A percentile compares a stretch with the other conserved stretches of the same genome.
Evolutionary conservation across 2,113 vertebrate species (phyloP).

Genomic region (Phaetusa simplex): DNA sequence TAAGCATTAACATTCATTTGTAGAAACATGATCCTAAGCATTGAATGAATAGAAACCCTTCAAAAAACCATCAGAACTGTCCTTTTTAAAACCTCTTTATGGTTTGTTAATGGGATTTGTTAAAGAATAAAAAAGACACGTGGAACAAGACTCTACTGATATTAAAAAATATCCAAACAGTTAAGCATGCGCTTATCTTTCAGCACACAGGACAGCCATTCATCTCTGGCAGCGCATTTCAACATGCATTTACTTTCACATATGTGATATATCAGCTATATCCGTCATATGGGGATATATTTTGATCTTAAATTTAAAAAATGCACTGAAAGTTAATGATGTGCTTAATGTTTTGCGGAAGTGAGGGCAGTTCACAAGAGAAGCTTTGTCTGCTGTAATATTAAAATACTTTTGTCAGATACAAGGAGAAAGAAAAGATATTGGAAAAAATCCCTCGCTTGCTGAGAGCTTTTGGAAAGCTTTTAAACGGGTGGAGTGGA

Average conservation of each 20-base stretch:
- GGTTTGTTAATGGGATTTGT: neutral
- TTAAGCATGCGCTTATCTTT: neutral
- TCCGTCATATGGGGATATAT: neutral
- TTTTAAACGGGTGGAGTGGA: constrained; percentile 15
- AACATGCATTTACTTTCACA: neutral
- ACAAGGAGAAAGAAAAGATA: neutral
- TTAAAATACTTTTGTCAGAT: constrained; percentile 1
- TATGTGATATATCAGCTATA: neutral
- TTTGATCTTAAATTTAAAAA: neutral
- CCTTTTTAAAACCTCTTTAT: neutral
- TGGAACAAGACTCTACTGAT: neutral
- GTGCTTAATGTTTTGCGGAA: neutral
- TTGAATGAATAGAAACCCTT: neutral
- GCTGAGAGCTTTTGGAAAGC: neutral
- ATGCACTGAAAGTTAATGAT: neutral
- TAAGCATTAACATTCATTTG: neutral
- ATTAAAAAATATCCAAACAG: neutral
- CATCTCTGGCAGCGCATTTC: neutral
- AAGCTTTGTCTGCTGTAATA: neutral
- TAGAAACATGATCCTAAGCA: neutral
- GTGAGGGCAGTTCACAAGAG: neutral
- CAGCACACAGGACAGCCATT: neutral
- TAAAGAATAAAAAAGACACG: neutral
- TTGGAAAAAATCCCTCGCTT: neutral
- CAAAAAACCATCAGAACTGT: neutral